Evolutionary conservation across 2,797 vertebrate genomes (phyloP), one percentile per base, ranked within the genome.

Genomic region (Perodicticus potto): DNA sequence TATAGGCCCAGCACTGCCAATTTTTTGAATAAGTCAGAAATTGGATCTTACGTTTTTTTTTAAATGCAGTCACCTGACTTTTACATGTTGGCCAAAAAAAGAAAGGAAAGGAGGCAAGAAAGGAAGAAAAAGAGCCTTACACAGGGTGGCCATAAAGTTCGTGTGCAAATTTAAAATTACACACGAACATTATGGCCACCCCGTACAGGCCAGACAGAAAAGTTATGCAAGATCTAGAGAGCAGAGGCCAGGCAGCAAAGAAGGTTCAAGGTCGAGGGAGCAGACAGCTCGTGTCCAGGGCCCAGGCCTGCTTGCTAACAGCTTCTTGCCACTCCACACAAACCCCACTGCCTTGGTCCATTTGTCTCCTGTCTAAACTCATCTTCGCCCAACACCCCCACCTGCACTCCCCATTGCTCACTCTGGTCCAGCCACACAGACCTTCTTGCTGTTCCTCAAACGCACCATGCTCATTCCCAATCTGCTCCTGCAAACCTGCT

Each of bases 1-100:
- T 14, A 29, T 0, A 17, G 25, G 4, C 11, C 34, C n/a, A 20
- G 19, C 25, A 3, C 0, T 5, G 37, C 4, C 14, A 59, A 13
- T 25, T 25, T 69, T 37, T 43, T 4, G 7, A 93, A n/a, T 72
- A 74, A 61, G 25, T 8, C 20, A 89, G 32, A 63, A 70, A 80
- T 89, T 53, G n/a, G 27, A 45, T 82, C 27, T 32, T 63, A 53
- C 14, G 14, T 73, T 55, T 8, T 7, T 72, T 91, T 69, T 49
- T 2, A 43, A 59, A 91, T 12, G 27, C n/a, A 25, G 2, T 81
- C 5, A 29, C 25, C 40, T 80, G 86, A 94, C 53, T 84, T 78
- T 81, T 72, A 74, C 73, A 92, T 59, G 22, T 4, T 29, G 19
- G n/a, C 27, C 17, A 81, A 59, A 16, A 16, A 29, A 23, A 17